phyloP scores from a whole-genome alignment of 2,113 vertebrate species.

The Numida meleagris region DNA sequence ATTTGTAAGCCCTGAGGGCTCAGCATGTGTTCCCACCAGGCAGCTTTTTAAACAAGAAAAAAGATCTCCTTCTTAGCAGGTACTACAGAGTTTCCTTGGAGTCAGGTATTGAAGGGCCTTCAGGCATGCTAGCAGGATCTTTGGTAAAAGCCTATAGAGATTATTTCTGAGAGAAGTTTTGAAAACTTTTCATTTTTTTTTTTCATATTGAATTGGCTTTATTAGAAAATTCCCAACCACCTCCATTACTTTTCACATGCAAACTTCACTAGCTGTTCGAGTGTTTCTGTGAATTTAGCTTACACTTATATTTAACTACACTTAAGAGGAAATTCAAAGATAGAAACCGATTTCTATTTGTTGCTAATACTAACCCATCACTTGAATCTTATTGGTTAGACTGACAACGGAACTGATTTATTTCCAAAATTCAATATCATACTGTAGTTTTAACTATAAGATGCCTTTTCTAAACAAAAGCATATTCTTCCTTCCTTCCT shows the following conservation, averaged over 20 bases:
- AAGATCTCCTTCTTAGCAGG: background rate
- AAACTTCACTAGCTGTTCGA: background rate
- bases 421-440: background rate
- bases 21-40: background rate
- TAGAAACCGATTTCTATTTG: background rate
- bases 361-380: background rate
- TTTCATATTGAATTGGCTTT: background rate
- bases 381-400: background rate
- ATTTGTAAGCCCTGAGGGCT: background rate
- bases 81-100: background rate
- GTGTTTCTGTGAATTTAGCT: background rate
- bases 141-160: background rate
- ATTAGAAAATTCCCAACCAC: background rate
- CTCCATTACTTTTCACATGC: rapidly evolving
- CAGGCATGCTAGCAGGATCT: background rate
- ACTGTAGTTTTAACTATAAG: background rate
- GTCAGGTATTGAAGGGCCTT: background rate
- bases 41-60: background rate
- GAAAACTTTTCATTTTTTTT: background rate
- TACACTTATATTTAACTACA: background rate
- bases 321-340: background rate
- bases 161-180: background rate
- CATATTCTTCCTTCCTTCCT: background rate
- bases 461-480: background rate
- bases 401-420: background rate